phyloP scores from a whole-genome alignment of 2,888 invertebrate species.

The Pimpla rufipes region DNA sequence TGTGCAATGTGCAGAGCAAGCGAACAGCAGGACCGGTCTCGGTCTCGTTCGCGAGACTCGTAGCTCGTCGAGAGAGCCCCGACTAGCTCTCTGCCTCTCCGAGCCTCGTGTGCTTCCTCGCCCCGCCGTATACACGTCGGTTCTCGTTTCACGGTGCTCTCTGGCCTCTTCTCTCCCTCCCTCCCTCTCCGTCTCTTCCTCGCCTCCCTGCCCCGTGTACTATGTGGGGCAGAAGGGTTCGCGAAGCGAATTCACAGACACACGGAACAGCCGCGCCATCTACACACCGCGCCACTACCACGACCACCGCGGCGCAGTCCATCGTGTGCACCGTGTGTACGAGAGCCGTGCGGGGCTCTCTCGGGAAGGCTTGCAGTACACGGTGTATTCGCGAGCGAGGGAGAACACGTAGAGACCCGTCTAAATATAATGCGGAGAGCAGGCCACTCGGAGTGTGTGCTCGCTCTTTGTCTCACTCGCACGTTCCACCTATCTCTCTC shows the following conservation, averaged over 20 bases:
- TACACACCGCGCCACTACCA: not conserved
- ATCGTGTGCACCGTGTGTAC: conserved; percentile 22
- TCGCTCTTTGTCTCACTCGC: not conserved
- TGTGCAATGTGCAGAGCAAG: conserved; percentile 27
- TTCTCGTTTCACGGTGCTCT: conserved; percentile 59
- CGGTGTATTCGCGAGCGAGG: conserved; percentile 51
- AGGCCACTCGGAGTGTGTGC: conserved; percentile 63
- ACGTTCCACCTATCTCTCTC: no score
- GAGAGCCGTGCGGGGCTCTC: conserved; percentile 28
- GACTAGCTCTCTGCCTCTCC: conserved; percentile 55
- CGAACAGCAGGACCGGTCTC: conserved; percentile 62
- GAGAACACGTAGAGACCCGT: conserved; percentile 42
- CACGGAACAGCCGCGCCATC: not conserved
- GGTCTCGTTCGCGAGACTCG: conserved; percentile 13
- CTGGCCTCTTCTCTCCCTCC: conserved; percentile 48
- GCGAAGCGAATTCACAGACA: conserved; percentile 70
- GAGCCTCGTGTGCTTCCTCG: conserved; percentile 64
- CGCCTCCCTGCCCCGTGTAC: conserved; percentile 40
- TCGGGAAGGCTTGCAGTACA: conserved; percentile 46
- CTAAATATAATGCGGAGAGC: conserved; percentile 69
- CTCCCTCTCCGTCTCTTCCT: conserved; percentile 12
- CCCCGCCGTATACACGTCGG: conserved; percentile 48
- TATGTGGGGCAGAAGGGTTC: conserved; percentile 70
- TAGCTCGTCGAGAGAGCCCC: conserved; percentile 64
- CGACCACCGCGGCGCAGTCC: not conserved